Base-by-base conservation (phyloP, 2,888 invertebrate genomes). In the Eristalis arbustorum region DNA sequence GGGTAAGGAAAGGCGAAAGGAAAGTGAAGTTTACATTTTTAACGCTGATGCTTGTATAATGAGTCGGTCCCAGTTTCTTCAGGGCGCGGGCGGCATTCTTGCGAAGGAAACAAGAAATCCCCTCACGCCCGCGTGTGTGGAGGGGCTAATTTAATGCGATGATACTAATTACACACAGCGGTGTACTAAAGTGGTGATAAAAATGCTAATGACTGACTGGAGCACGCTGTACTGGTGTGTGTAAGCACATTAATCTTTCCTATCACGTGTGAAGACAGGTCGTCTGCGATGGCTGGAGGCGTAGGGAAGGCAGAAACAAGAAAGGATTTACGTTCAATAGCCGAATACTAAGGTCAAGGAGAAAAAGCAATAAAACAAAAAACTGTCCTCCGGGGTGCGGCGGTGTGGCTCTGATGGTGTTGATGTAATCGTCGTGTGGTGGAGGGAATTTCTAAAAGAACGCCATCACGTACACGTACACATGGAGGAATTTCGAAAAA, bases 121-220 rank as follows among this genome's bases (percentile, higher is more conserved):
- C 59, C 25, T 59, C 59, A 49, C 59, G 13, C 59, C 23, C 59
- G 14, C 25, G 25, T 28, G 25, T 28, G 25, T 25, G 56, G 22
- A 14, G 28, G 25, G 42, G 74, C 87, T 87, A 87, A 87, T 87
- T 87, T 75, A 87, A 87, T 79, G 71, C 75, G 71, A 87, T 71
- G 67, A 56, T 64, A 79, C 87, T 87, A 87, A 87, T 87, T 87
- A 87, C 83, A 79, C 87, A 78, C 87, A 79, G 64, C 72, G 79
- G 83, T 79, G 76, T 75, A 78, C 57, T 79, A 83, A 82, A 87
- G 72, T 79, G 87, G 87, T 83, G 87, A 87, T 87, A 79, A 87
- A 87, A 87, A 87, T 83, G 87, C 78, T 87, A 87, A 87, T 87
- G 75, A 72, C 83, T 79, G 75, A 72, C 83, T 79, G 75, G 68